Evolutionary conservation across 1,140 invertebrate genomes (phyloP).

Genomic region (Brachionus calyciflorus): DNA sequence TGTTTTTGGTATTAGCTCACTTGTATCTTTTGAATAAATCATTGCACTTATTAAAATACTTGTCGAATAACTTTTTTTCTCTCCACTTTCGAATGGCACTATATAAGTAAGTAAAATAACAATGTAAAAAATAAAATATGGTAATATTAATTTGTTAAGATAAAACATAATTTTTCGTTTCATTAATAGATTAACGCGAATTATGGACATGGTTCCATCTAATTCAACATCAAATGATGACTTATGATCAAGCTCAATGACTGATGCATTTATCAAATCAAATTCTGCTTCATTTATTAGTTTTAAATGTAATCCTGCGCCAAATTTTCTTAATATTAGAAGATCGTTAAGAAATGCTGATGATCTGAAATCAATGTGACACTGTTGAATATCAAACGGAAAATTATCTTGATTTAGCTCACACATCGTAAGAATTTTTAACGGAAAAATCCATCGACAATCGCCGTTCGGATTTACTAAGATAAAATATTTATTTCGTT

Average conservation of each 20-base stretch:
- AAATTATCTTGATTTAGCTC: constrained; percentile 20
- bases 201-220: not conserved
- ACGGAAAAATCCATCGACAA: constrained; percentile 35
- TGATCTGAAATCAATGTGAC: constrained; percentile 33
- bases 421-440: constrained; percentile 30
- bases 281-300: constrained; percentile 30
- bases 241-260: not conserved
- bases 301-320: not conserved
- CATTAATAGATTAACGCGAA: constrained; percentile 14
- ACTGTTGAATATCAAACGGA: constrained; percentile 37
- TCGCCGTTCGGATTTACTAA: not conserved
- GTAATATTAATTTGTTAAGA: constrained; percentile 23
- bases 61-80: constrained; percentile 45
- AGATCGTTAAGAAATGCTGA: constrained; percentile 10
- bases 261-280: not conserved
- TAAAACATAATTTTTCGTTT: constrained; percentile 39
- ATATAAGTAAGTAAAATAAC: not conserved
- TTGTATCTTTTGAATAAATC: constrained; percentile 37
- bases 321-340: constrained; percentile 15
- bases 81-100: constrained; percentile 33
- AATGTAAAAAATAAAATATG: constrained; percentile 40
- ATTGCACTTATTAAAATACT: constrained; percentile 25
- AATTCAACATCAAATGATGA: not conserved
- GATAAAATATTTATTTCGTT: constrained; percentile 12
- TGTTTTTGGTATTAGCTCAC: constrained; percentile 25